phyloP scores from a whole-genome alignment of 1,140 invertebrate species.

The Macrosteles quadrilineatus region DNA sequence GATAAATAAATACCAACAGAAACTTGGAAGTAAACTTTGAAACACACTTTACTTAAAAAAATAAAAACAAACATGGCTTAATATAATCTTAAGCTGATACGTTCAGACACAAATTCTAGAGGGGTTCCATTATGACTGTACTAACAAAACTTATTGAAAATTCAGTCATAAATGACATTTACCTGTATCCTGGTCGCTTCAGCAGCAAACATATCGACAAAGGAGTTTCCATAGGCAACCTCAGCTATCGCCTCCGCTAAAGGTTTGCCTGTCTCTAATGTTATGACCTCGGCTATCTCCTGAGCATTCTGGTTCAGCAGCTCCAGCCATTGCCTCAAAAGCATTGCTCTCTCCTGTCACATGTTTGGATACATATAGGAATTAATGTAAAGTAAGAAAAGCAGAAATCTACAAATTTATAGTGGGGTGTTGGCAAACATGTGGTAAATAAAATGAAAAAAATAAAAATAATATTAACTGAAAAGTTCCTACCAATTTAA shows the following conservation, averaged over 20 bases:
- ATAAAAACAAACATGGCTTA: no score
- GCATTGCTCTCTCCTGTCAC: constrained; percentile 57
- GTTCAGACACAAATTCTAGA: no score
- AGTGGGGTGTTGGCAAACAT: neutral
- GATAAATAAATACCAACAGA: no score
- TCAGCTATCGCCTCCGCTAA: constrained; percentile 84
- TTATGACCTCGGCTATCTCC: constrained; percentile 79
- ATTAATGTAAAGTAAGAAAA: neutral
- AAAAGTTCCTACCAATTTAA: neutral
- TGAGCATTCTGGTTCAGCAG: constrained; percentile 72
- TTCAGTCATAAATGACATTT: no score
- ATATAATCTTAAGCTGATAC: no score
- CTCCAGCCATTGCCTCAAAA: constrained; percentile 69
- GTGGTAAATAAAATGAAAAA: neutral
- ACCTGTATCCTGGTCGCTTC: constrained; percentile 79
- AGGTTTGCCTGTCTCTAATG: constrained; percentile 90
- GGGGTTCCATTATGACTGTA: no score
- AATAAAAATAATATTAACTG: neutral
- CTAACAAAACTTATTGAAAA: no score
- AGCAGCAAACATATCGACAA: constrained; percentile 95
- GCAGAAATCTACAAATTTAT: neutral
- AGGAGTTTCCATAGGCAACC: constrained; percentile 89
- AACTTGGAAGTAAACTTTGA: no score
- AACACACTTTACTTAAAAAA: no score
- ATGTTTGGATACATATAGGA: neutral